Percentiles rank a stretch among this genome's conserved stretches.
Evolutionary conservation across 2,888 invertebrate genomes (phyloP).

Genomic region (Napeogenes sylphis): DNA sequence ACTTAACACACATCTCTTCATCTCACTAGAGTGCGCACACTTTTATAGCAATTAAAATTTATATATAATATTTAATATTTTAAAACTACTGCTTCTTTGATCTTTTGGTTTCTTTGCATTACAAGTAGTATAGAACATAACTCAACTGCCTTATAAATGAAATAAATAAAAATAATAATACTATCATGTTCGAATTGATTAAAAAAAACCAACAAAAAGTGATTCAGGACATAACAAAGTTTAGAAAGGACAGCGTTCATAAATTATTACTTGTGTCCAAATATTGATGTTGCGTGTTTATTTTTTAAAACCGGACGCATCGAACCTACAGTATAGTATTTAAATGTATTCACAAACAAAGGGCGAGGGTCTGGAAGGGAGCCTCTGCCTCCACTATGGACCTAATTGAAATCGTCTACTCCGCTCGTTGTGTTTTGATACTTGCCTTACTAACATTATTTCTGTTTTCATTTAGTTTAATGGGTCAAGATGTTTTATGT

Average conservation of each 20-base stretch:
- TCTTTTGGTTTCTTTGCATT: too few species aligned
- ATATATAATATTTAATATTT: not conserved
- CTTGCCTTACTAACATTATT: conserved; percentile 33
- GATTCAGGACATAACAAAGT: conserved; percentile 31
- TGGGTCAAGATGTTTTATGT: not conserved
- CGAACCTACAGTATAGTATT: conserved; percentile 58
- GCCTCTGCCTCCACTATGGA: conserved; percentile 55
- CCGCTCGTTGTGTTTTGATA: conserved; percentile 45
- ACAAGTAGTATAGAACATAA: too few species aligned
- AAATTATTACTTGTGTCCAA: conserved; percentile 62
- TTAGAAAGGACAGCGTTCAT: conserved; percentile 48
- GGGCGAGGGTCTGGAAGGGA: conserved; percentile 60
- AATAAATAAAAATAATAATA: too few species aligned
- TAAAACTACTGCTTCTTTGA: not conserved
- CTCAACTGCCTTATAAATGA: too few species aligned
- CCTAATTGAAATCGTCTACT: conserved; percentile 66
- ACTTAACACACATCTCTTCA: conserved; percentile 6
- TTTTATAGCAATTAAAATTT: conserved; percentile 1
- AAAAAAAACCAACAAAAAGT: not conserved
- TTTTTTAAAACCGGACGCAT: conserved; percentile 60
- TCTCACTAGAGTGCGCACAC: not conserved
- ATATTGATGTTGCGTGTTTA: conserved; percentile 56
- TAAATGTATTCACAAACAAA: conserved; percentile 75
- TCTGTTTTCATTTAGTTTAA: not conserved
- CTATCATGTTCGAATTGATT: too few species aligned